Evolutionary conservation across 1,140 invertebrate genomes (phyloP).

Genomic region (Drosophila suzukii): DNA sequence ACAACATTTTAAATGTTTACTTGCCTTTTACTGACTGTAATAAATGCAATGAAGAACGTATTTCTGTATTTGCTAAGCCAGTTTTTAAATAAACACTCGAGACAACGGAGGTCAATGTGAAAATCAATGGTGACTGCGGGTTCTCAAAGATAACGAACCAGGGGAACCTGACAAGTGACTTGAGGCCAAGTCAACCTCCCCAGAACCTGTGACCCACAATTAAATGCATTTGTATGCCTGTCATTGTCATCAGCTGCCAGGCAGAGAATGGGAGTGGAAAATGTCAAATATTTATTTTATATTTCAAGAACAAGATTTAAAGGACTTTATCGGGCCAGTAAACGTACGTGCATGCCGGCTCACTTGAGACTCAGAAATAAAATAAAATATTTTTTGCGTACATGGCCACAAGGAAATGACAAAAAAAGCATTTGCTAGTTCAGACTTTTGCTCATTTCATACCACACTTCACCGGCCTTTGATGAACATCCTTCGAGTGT

Average conservation of each 20-base stretch:
- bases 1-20: too few species aligned
- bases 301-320: conserved; percentile 53
- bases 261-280: conserved; percentile 56
- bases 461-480: conserved; percentile 36
- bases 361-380: conserved; percentile 57
- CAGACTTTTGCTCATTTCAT: conserved; percentile 73
- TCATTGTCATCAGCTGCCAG: conserved; percentile 64
- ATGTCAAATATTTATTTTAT: conserved; percentile 76
- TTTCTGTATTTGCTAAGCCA: conserved; percentile 1
- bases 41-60: background rate
- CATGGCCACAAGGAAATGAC: conserved; percentile 40
- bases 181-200: conserved; percentile 18
- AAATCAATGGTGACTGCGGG: conserved; percentile 23
- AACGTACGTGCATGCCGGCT: conserved; percentile 21
- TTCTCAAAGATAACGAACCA: conserved; percentile 21
- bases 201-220: conserved; percentile 58
- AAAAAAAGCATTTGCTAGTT: conserved; percentile 53
- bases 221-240: conserved; percentile 79
- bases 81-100: background rate
- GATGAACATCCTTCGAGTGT: conserved; percentile 60
- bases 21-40: background rate
- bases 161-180: conserved; percentile 19
- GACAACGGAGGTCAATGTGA: background rate
- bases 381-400: conserved; percentile 76
- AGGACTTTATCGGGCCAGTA: conserved; percentile 38